Conservation (phyloP, 2,888 invertebrate species). For the Odontomyia ornata region DNA sequence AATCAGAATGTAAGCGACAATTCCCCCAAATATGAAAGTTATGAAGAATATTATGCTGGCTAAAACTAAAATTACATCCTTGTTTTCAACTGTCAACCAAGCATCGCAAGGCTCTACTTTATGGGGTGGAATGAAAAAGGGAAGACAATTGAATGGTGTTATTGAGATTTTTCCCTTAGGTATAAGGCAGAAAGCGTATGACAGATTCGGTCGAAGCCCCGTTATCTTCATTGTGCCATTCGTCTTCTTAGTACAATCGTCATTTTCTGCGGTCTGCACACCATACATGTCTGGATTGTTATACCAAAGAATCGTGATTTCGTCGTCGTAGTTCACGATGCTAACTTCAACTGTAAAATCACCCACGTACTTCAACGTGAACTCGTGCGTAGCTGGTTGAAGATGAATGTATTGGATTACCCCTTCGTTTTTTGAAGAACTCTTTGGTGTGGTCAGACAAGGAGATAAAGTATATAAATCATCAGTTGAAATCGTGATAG, state of each 20-base stretch:
- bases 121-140: conserved; percentile 56
- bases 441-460: not conserved
- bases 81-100: conserved; percentile 55
- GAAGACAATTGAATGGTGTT: conserved; percentile 59
- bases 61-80: conserved; percentile 57
- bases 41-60: conserved; percentile 56
- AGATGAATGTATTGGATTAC: conserved; percentile 52
- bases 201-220: conserved; percentile 53
- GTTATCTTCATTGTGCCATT: conserved; percentile 53
- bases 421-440: not conserved
- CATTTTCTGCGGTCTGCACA: not conserved
- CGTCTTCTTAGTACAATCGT: conserved; percentile 20
- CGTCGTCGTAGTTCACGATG: conserved; percentile 51
- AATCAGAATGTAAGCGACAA: conserved; percentile 57
- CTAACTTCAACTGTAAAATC: conserved; percentile 54
- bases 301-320: conserved; percentile 58
- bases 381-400: conserved; percentile 55
- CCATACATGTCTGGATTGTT: conserved; percentile 51
- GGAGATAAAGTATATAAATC: not conserved
- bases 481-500: not conserved
- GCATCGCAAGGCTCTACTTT: conserved; percentile 43
- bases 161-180: conserved; percentile 51
- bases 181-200: conserved; percentile 60
- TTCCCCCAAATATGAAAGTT: conserved; percentile 55
- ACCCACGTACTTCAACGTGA: conserved; percentile 53